Evolutionary conservation across 2,888 invertebrate genomes (phyloP).

Genomic region (Lepeophtheirus nordmannii): DNA sequence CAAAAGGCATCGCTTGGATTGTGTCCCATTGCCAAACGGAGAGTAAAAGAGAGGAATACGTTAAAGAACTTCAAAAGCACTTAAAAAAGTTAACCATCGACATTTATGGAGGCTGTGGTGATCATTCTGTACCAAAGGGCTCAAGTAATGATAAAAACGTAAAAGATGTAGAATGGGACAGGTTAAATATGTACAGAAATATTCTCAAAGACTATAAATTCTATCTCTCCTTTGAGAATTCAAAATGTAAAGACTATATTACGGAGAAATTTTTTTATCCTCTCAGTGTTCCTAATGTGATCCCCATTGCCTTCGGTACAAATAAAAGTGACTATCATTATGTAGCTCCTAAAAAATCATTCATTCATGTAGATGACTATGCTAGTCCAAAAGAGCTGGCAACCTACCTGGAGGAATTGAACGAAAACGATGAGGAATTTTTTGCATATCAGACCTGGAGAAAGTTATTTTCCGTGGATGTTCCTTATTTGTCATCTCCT

Average conservation of each 20-base stretch:
- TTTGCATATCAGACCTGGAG: constrained; percentile 8
- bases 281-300: constrained; percentile 25
- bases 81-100: background rate
- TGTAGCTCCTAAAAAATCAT: constrained; percentile 10
- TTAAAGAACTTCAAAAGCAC: background rate
- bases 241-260: constrained; percentile 31
- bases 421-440: background rate
- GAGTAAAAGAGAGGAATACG: constrained; percentile 3
- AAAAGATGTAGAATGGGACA: background rate
- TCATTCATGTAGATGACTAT: constrained; percentile 4
- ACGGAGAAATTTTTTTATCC: constrained; percentile 31
- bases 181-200: constrained; percentile 14
- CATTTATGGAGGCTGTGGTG: constrained; percentile 1
- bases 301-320: constrained; percentile 5
- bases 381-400: background rate
- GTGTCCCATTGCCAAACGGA: constrained; percentile 11
- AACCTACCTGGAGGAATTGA: background rate
- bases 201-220: constrained; percentile 30
- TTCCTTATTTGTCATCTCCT: background rate
- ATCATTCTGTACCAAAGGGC: background rate
- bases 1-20: background rate
- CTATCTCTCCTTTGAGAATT: constrained; percentile 32
- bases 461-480: background rate
- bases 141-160: background rate
- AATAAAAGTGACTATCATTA: background rate